phyloP scores from a whole-genome alignment of 2,797 vertebrate species.

The Amniataba percoides region DNA sequence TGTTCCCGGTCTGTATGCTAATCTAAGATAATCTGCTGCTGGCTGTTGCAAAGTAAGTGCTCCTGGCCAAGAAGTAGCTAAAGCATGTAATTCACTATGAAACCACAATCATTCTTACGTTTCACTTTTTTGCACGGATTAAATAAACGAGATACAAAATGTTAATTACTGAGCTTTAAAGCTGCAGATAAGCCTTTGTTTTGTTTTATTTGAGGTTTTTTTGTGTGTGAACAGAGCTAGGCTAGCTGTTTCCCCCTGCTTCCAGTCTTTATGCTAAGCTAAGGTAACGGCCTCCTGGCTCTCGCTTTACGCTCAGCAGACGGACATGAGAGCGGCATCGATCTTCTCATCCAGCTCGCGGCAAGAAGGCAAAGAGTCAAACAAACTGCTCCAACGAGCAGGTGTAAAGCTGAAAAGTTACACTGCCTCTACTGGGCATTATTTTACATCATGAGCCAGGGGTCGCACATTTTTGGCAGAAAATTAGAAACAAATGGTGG shows the following conservation, averaged over 20 bases:
- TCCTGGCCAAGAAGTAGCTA: background rate
- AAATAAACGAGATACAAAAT: background rate
- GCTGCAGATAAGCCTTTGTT: background rate
- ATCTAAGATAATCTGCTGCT: background rate
- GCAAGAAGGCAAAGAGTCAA: background rate
- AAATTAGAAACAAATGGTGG: background rate
- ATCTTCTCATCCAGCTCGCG: background rate
- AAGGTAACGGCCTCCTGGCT: background rate
- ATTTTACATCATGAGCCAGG: background rate
- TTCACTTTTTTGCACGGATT: background rate
- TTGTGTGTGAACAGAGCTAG: background rate
- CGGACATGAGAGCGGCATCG: background rate
- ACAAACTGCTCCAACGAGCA: background rate
- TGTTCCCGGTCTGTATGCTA: background rate
- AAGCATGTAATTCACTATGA: too few species aligned
- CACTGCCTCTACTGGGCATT: background rate
- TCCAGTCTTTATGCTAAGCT: background rate
- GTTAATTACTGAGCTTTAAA: background rate
- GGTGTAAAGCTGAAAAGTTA: background rate
- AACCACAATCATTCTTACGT: background rate
- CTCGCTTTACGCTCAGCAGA: background rate
- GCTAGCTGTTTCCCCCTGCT: background rate
- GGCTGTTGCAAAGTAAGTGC: background rate
- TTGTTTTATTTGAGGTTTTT: too few species aligned
- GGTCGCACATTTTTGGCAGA: background rate